Evolutionary conservation across 2,113 vertebrate species (phyloP).

Genomic region (Gasterosteus nipponicus): DNA sequence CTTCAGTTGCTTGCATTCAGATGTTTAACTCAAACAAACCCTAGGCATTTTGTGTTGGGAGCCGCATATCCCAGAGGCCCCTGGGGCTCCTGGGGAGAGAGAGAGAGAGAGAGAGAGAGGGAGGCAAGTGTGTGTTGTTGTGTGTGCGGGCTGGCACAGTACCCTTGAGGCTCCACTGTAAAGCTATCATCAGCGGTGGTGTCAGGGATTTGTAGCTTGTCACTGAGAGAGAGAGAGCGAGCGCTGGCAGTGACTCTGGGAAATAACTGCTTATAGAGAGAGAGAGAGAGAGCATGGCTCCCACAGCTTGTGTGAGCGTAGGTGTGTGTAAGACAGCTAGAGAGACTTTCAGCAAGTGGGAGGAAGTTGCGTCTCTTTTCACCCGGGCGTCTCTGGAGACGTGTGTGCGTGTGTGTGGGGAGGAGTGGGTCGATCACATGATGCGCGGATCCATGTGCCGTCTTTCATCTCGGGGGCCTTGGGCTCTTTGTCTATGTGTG

Average conservation of each 20-base stretch:
- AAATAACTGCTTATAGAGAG: slow-evolving; percentile 76
- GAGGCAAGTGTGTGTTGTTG: slow-evolving; percentile 62
- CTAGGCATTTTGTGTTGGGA: slow-evolving; percentile 66
- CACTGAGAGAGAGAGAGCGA: slow-evolving; percentile 69
- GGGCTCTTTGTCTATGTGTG: slow-evolving; percentile 63
- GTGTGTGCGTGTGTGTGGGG: slow-evolving; percentile 18
- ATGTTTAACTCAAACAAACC: slow-evolving; percentile 74
- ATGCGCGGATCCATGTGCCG: slow-evolving; percentile 44
- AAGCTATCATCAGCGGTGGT: slow-evolving; percentile 83
- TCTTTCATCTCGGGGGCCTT: slow-evolving; percentile 66
- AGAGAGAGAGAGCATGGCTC: slow-evolving; percentile 60
- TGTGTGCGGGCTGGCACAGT: slow-evolving; percentile 75
- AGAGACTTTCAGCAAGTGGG: slow-evolving; percentile 49
- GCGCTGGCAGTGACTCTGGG: slow-evolving; percentile 75
- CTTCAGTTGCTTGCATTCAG: slow-evolving; percentile 64
- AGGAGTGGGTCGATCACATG: slow-evolving; percentile 44
- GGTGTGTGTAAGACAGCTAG: slow-evolving; percentile 55
- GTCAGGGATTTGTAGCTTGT: slow-evolving; percentile 86
- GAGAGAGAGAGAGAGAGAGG: slow-evolving; percentile 21
- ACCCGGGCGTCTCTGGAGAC: slow-evolving; percentile 46
- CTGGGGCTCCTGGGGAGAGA: slow-evolving; percentile 67
- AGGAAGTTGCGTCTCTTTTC: slow-evolving; percentile 65
- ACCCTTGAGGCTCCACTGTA: slow-evolving; percentile 79
- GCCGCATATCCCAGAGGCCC: slow-evolving; percentile 63
- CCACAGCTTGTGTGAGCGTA: slow-evolving; percentile 55